These are phyloP conservation scores for Cavia porcellus DNA, from an alignment of 2,113 vertebrate genomes.

Conservation along the genomic window DNA sequence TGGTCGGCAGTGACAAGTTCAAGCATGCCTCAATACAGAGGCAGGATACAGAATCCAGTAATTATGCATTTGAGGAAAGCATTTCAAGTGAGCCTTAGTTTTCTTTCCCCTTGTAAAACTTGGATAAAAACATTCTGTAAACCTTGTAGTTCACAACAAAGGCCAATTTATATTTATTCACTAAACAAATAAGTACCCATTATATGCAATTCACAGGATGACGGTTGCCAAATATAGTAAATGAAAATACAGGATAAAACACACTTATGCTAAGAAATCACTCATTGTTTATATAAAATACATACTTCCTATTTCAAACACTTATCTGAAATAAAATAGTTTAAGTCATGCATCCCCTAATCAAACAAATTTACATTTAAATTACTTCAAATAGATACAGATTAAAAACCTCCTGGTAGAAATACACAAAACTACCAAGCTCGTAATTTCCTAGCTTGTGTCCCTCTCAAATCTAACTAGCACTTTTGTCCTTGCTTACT, in stretches of 20 bases:
- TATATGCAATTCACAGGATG: neutral
- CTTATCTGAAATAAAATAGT: neutral
- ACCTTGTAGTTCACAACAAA: neutral
- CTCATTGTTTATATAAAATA: neutral
- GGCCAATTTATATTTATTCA: slow-evolving; percentile 45
- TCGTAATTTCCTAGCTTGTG: neutral
- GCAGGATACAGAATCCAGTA: neutral
- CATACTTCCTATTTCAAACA: neutral
- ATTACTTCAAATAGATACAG: slow-evolving; percentile 24
- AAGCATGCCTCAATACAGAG: neutral
- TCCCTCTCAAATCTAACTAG: neutral
- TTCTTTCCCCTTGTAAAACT: slow-evolving; percentile 8
- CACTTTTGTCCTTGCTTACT: slow-evolving; percentile 25
- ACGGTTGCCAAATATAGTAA: neutral
- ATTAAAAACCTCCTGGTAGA: slow-evolving; percentile 21
- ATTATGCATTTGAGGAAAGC: slow-evolving; percentile 7
- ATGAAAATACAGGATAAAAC: neutral
- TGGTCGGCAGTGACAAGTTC: neutral
- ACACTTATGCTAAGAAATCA: neutral
- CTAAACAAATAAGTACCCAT: neutral
- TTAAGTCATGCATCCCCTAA: neutral
- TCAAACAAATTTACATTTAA: slow-evolving; percentile 38
- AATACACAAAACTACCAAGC: slow-evolving; percentile 35
- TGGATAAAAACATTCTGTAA: neutral
- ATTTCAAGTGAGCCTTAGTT: neutral